Conservation (phyloP, 2,888 invertebrate genomes). For the Mayetiola destructor region DNA sequence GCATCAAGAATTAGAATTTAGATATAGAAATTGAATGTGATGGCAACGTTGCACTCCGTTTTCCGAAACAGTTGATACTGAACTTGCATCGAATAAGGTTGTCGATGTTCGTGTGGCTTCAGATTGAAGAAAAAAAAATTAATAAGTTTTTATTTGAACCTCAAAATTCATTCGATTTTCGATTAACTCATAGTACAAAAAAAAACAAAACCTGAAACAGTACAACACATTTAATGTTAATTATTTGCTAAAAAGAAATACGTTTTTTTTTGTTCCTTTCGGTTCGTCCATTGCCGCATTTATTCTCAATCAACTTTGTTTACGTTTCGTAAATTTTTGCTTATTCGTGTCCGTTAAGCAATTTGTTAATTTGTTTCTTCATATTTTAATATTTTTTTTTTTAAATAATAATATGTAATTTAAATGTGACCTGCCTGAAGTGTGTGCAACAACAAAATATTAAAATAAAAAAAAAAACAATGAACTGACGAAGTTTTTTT, state of each 20-base stretch:
- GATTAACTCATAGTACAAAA: neutral
- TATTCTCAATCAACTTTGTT: neutral
- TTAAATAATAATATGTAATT: no score
- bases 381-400: neutral
- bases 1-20: neutral
- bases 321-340: neutral
- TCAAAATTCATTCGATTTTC: neutral
- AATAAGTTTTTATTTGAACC: neutral
- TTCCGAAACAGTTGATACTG: conserved; percentile 9
- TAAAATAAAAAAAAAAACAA: neutral
- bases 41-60: neutral
- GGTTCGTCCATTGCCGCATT: no score
- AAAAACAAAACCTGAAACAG: neutral
- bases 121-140: neutral
- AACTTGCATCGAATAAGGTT: conserved; percentile 12
- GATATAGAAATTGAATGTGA: neutral
- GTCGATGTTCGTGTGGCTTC: neutral
- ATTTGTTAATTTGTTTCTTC: neutral
- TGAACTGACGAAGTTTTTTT: no score
- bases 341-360: neutral
- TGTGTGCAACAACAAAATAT: neutral
- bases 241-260: neutral
- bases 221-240: conserved; percentile 3
- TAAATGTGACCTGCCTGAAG: no score
- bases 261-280: neutral